phyloP scores from a whole-genome alignment of 2,888 invertebrate genomes.

The Nomada lathburiana region DNA sequence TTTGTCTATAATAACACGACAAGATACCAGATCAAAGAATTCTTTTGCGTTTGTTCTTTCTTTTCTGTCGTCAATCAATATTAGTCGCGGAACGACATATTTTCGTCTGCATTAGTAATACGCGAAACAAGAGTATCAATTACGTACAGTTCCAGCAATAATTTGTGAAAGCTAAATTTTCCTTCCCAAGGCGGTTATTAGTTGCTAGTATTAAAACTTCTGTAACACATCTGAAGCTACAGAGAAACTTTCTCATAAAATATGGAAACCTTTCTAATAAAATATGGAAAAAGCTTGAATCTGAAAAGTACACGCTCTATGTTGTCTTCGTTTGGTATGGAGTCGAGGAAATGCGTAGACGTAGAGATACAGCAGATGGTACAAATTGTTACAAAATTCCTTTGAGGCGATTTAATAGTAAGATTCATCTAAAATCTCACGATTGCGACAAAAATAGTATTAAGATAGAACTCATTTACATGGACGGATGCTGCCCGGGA shows the following conservation, averaged over 20 bases:
- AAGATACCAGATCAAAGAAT: neutral
- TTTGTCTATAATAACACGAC: neutral
- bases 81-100: neutral
- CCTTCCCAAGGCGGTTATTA: neutral
- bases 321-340: too few relatives aligned
- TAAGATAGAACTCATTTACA: slow-evolving; percentile 21
- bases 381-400: neutral
- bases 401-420: neutral
- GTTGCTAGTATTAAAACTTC: too few relatives aligned
- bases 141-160: too few relatives aligned
- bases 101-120: too few relatives aligned
- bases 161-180: too few relatives aligned
- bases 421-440: neutral
- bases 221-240: too few relatives aligned
- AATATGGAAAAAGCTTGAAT: too few relatives aligned
- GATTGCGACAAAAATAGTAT: neutral
- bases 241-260: too few relatives aligned
- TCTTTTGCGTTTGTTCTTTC: neutral
- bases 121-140: too few relatives aligned
- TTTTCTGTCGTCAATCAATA: neutral
- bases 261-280: too few relatives aligned
- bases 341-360: too few relatives aligned
- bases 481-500: neutral
- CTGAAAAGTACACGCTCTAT: too few relatives aligned
- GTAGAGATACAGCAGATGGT: neutral